phyloP scores from a whole-genome alignment of 2,888 invertebrate species.

The Petrophora chlorosata region DNA sequence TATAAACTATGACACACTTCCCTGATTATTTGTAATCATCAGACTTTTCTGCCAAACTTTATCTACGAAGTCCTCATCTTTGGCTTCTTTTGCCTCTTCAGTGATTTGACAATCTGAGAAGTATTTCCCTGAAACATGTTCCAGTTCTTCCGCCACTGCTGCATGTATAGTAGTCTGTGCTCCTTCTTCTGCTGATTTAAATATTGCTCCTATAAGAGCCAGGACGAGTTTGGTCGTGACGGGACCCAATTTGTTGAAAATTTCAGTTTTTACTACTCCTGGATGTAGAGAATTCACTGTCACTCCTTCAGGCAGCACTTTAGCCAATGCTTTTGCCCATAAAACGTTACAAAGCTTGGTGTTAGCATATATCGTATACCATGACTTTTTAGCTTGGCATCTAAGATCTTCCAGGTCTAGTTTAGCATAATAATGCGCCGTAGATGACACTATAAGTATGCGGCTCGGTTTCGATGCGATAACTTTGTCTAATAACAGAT shows the following conservation, averaged over 20 bases:
- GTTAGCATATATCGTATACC: constrained; percentile 68
- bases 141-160: constrained; percentile 88
- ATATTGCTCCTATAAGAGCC: constrained; percentile 83
- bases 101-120: constrained; percentile 89
- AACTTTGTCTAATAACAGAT: constrained; percentile 82
- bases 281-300: constrained; percentile 93
- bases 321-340: constrained; percentile 69
- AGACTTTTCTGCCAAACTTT: constrained; percentile 88
- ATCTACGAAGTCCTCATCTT: constrained; percentile 86
- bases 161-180: constrained; percentile 90
- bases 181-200: constrained; percentile 89
- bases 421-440: constrained; percentile 66
- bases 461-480: constrained; percentile 66
- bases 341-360: constrained; percentile 71
- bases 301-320: constrained; percentile 78
- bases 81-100: constrained; percentile 77
- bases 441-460: constrained; percentile 72
- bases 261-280: constrained; percentile 90
- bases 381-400: constrained; percentile 46
- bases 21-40: constrained; percentile 34
- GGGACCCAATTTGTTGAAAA: constrained; percentile 85
- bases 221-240: constrained; percentile 71
- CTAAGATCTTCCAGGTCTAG: constrained; percentile 64
- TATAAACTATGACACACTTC: background rate
- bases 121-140: constrained; percentile 88